phyloP scores from a whole-genome alignment of 92 coral and sea anemone species.

The Muricea muricata region DNA sequence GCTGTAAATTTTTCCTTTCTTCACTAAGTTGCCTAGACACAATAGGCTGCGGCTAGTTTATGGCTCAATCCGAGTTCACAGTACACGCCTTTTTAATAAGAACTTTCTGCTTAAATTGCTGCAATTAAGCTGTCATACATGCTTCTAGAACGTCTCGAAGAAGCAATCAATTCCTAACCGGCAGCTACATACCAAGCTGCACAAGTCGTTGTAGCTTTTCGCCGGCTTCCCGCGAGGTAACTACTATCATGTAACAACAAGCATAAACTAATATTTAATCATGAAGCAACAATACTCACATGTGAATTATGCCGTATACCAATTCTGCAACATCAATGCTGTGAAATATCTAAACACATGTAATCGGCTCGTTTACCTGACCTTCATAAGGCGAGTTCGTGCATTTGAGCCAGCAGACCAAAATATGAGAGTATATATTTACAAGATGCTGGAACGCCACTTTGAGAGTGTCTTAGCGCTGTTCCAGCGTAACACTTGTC shows the following conservation, averaged over 20 bases:
- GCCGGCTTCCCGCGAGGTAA: neutral
- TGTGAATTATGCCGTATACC: neutral
- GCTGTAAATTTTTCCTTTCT: too few relatives aligned
- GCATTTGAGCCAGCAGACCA: neutral
- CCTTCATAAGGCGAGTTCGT: neutral
- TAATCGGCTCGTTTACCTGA: neutral
- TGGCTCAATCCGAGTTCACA: too few relatives aligned
- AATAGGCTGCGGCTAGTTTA: too few relatives aligned
- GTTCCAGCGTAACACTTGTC: neutral
- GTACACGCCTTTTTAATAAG: too few relatives aligned
- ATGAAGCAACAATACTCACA: neutral
- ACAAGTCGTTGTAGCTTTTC: too few relatives aligned
- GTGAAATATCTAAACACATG: too few relatives aligned
- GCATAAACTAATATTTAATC: neutral
- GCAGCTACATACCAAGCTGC: too few relatives aligned
- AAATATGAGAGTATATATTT: neutral
- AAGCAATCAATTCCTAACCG: too few relatives aligned
- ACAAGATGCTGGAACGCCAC: neutral
- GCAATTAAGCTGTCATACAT: too few relatives aligned
- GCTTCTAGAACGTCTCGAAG: too few relatives aligned
- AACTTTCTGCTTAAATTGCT: too few relatives aligned
- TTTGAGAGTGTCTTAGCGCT: neutral
- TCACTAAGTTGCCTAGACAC: too few relatives aligned
- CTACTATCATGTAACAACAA: neutral
- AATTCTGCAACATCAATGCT: neutral